phyloP scores from a whole-genome alignment of 2,113 vertebrate genomes.

The Symphodus melops region DNA sequence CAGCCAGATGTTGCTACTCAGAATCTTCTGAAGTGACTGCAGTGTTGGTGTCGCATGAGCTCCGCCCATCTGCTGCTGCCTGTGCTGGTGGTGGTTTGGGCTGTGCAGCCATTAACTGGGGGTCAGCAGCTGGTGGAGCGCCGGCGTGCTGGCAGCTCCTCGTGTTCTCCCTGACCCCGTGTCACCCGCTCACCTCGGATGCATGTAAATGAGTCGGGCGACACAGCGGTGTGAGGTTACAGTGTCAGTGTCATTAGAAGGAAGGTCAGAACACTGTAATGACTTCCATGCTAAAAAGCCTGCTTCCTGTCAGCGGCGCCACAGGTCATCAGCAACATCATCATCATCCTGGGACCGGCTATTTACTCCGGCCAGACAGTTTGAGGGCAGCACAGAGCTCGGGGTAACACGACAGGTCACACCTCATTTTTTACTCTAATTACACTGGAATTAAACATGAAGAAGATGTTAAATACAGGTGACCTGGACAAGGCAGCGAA shows the following conservation, averaged over 20 bases:
- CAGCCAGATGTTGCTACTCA: slow-evolving; percentile 28
- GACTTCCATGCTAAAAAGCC: slow-evolving; percentile 70
- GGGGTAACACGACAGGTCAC: slow-evolving; percentile 26
- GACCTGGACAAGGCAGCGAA: slow-evolving; percentile 10
- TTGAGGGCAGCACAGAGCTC: slow-evolving; percentile 22
- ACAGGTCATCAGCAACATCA: slow-evolving; percentile 48
- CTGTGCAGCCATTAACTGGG: slow-evolving; percentile 64
- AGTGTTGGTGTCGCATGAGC: slow-evolving; percentile 16
- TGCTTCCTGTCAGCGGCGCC: slow-evolving; percentile 68
- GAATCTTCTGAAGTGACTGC: neutral
- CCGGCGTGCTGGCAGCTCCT: slow-evolving; percentile 58
- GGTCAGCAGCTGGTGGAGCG: slow-evolving; percentile 66
- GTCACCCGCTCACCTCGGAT: slow-evolving; percentile 41
- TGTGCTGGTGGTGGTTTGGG: neutral
- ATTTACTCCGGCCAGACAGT: slow-evolving; percentile 40
- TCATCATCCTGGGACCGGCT: slow-evolving; percentile 34
- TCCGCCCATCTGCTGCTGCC: slow-evolving; percentile 24
- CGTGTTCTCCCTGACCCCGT: slow-evolving; percentile 54
- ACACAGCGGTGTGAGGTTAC: slow-evolving; percentile 42
- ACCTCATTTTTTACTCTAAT: slow-evolving; percentile 42
- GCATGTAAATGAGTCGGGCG: slow-evolving; percentile 69
- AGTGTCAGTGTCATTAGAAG: slow-evolving; percentile 53
- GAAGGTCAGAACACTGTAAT: slow-evolving; percentile 69
- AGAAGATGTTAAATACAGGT: slow-evolving; percentile 19
- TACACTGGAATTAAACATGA: slow-evolving; percentile 39